Evolutionary conservation across 1,140 invertebrate species (phyloP), one percentile per base, ranked within the genome.

Genomic region (Macrosteles quadrilineatus): DNA sequence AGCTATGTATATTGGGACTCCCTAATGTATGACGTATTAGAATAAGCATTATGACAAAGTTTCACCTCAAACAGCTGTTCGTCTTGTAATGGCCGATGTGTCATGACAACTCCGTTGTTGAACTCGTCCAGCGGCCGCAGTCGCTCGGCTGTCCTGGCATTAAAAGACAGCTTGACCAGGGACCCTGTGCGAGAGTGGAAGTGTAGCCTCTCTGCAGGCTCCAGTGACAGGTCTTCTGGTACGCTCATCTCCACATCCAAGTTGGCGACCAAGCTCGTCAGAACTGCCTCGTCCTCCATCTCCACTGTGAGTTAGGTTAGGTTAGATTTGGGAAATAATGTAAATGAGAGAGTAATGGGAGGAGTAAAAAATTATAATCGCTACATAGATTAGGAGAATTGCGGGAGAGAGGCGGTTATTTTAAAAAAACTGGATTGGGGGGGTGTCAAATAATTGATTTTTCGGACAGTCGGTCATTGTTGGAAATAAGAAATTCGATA

Each of bases 101-200:
- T 96, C 91, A 96, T 94, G 0, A 95, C 93, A 11, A 96, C 93
- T 3, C 92, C 94, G 80, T 96, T 95, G 80, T 96, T 96, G 77
- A 98, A 98, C 80, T 98, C 95, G 78, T 96, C 95, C n/a, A 94
- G 80, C 0, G 95, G 93, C 72, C 92, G 82, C 57, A 90, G 84
- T 62, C 95, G 85, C 82, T 98, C 91, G 0, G 94, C 95, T 4
- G 93, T 91, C 75, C 94, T 86, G 70, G 90, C 90, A 75, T 91
- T 90, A 72, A 90, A 86, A 0, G 92, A 91, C n/a, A 98, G 81
- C 79, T 94, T 96, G 0, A 98, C 92, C 43, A 97, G 82, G 2
- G 89, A 88, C 0, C 96, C 96, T 77, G 93, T 94, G 66, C 92
- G 85, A 45, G 92, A 89, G 80, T 97, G 95, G 82, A 98, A 98